A percentile compares a stretch with the other conserved stretches of the same genome.
Evolutionary conservation across 2,113 vertebrate species (phyloP).

Genomic region (Apodemus sylvaticus): DNA sequence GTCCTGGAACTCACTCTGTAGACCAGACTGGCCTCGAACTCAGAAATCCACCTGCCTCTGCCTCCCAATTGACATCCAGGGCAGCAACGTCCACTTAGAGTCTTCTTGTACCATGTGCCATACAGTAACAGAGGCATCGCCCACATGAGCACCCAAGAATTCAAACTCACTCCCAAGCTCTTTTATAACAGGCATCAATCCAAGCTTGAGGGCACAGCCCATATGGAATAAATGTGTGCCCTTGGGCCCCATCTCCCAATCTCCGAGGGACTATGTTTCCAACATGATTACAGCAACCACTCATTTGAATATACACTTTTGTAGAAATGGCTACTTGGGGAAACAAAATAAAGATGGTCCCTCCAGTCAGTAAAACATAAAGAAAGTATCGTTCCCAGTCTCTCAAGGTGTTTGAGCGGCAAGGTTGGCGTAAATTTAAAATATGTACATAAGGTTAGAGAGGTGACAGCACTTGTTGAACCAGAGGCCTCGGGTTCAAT

Average conservation of each 20-base stretch:
- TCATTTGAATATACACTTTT: not conserved
- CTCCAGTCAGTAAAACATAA: conserved; percentile 18
- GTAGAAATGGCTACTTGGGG: not conserved
- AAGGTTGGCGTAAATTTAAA: not conserved
- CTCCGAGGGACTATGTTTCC: not conserved
- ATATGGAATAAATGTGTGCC: not conserved
- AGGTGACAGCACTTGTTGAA: not conserved
- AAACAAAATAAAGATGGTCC: not conserved
- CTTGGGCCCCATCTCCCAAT: not conserved
- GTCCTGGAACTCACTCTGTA: too few relatives aligned
- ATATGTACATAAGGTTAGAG: too few relatives aligned
- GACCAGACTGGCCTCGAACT: too few relatives aligned
- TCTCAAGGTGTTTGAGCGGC: not conserved
- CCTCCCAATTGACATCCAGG: too few relatives aligned
- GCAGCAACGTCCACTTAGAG: not conserved
- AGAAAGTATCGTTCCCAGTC: not conserved
- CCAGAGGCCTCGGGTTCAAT: not conserved
- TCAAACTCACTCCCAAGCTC: not conserved
- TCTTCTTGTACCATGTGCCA: not conserved
- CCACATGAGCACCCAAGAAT: not conserved
- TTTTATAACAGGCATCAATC: not conserved
- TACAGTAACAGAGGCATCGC: not conserved
- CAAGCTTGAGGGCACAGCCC: not conserved
- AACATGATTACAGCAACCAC: not conserved
- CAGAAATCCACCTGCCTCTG: too few relatives aligned